A percentile compares a stretch with the other conserved stretches of the same genome.
Conservation (phyloP, 2,888 invertebrate genomes). For the Orchestes rusci region DNA sequence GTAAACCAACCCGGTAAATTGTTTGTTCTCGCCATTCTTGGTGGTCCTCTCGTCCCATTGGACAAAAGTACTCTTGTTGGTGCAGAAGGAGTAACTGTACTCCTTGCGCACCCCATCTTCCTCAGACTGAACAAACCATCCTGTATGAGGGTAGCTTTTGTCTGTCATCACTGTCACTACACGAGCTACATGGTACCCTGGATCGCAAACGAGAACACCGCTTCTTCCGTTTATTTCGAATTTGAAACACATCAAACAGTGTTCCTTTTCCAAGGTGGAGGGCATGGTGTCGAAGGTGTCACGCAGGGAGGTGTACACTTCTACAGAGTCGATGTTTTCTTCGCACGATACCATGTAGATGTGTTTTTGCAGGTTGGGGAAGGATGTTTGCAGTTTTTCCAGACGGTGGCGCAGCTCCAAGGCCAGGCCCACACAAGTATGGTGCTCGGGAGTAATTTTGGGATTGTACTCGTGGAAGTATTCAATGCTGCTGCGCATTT, state of each 20-base stretch:
- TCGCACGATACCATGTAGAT: slow-evolving; percentile 79
- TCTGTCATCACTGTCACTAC: slow-evolving; percentile 84
- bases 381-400: slow-evolving; percentile 53
- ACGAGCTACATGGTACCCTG: slow-evolving; percentile 84
- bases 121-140: slow-evolving; percentile 79
- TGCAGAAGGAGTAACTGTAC: slow-evolving; percentile 71
- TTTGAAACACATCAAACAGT: slow-evolving; percentile 73
- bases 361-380: slow-evolving; percentile 59
- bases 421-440: slow-evolving; percentile 85
- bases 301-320: slow-evolving; percentile 54
- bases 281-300: slow-evolving; percentile 51
- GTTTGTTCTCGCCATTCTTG: slow-evolving; percentile 49
- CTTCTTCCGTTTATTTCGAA: slow-evolving; percentile 64
- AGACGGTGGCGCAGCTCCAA: slow-evolving; percentile 68
- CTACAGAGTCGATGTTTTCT: slow-evolving; percentile 63
- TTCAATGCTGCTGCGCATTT: slow-evolving; percentile 58
- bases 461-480: slow-evolving; percentile 70
- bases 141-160: slow-evolving; percentile 77
- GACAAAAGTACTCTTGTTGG: slow-evolving; percentile 65
- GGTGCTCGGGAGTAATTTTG: slow-evolving; percentile 67
- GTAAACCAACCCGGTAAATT: slow-evolving; percentile 65
- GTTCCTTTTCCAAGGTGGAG: slow-evolving; percentile 73
- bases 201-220: slow-evolving; percentile 78
- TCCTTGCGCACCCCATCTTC: slow-evolving; percentile 71
- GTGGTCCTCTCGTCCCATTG: slow-evolving; percentile 81